phyloP scores from a whole-genome alignment of 2,888 invertebrate species.

The Noctua pronuba region DNA sequence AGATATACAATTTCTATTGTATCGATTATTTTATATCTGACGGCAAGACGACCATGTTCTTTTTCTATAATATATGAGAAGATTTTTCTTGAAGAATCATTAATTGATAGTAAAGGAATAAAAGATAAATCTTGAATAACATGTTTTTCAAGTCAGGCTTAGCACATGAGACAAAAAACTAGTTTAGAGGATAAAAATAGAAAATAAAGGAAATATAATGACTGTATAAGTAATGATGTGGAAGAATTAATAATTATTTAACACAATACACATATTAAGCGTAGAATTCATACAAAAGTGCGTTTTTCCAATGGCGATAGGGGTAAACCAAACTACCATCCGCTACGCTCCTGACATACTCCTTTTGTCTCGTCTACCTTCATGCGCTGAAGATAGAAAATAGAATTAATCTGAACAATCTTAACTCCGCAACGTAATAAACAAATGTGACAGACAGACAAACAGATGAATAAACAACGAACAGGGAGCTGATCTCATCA shows the following conservation, averaged over 20 bases:
- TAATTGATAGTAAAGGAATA: slow-evolving; percentile 14
- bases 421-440: slow-evolving; percentile 14
- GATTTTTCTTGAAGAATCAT: not conserved
- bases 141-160: slow-evolving; percentile 18
- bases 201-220: slow-evolving; percentile 5
- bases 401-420: not conserved
- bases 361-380: not conserved
- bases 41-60: not conserved
- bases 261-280: not conserved
- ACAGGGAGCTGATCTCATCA: slow-evolving; percentile 40
- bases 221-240: not conserved
- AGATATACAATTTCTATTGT: slow-evolving; percentile 14
- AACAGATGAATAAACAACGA: slow-evolving; percentile 14
- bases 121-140: slow-evolving; percentile 21
- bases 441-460: not conserved
- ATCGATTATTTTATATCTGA: slow-evolving; percentile 1
- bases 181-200: slow-evolving; percentile 9
- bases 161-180: slow-evolving; percentile 2
- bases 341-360: not conserved
- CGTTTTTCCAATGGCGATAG: not conserved
- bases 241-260: slow-evolving; percentile 5
- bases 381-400: not conserved
- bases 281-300: not conserved
- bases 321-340: not conserved
- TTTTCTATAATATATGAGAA: not conserved